A percentile compares a stretch with the other conserved stretches of the same genome.
Evolutionary conservation across 1,140 invertebrate species (phyloP).

Genomic region (Diabrotica virgifera): DNA sequence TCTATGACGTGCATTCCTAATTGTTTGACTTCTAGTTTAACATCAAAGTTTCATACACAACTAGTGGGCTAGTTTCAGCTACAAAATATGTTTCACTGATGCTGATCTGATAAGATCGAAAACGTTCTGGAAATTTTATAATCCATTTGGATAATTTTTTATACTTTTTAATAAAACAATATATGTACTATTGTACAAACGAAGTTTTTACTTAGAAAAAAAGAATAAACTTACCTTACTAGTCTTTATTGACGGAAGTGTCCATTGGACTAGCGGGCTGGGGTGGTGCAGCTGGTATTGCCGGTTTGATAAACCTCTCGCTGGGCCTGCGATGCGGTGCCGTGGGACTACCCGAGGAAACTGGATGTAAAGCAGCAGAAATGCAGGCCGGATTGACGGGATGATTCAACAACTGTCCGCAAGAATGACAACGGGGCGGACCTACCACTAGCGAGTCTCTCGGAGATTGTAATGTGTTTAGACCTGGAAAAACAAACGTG

Average conservation of each 20-base stretch:
- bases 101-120: no score
- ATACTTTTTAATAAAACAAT: no score
- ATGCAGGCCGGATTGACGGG: conserved; percentile 47
- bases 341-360: conserved; percentile 38
- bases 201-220: no score
- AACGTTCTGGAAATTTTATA: no score
- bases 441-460: conserved; percentile 56
- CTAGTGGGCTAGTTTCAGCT: no score
- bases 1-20: no score
- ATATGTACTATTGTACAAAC: no score
- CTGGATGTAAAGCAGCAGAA: conserved; percentile 33
- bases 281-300: conserved; percentile 54
- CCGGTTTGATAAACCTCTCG: conserved; percentile 77
- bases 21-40: no score
- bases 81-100: no score
- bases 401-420: conserved; percentile 60
- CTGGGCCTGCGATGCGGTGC: conserved; percentile 59
- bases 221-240: conserved; percentile 22
- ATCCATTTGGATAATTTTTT: no score
- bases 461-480: conserved; percentile 39
- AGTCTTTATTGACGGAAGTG: conserved; percentile 53
- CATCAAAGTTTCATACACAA: no score
- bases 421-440: conserved; percentile 71
- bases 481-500: background rate
- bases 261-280: conserved; percentile 68